Evolutionary conservation across 2,113 vertebrate genomes (phyloP).

Genomic region (Rhizomys pruinosus): DNA sequence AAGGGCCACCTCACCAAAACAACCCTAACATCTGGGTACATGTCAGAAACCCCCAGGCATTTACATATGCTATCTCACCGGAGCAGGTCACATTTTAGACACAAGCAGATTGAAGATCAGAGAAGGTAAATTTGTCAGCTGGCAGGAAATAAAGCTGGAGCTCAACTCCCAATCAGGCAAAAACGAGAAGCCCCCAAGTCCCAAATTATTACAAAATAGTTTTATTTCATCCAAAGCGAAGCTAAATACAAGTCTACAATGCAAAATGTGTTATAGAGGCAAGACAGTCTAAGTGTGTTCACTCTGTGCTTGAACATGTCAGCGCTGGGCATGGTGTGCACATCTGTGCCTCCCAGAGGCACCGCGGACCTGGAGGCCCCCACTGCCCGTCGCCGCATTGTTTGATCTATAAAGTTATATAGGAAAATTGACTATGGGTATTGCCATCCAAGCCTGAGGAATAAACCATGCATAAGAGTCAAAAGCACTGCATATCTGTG

Average conservation of each 20-base stretch:
- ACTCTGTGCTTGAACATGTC: slow-evolving; percentile 48
- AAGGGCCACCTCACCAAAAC: background rate
- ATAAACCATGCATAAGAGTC: slow-evolving; percentile 82
- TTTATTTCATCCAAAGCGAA: slow-evolving; percentile 88
- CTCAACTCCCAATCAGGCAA: background rate
- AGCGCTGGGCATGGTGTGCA: background rate
- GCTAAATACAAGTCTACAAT: slow-evolving; percentile 83
- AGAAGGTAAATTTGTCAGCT: background rate
- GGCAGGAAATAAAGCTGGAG: background rate
- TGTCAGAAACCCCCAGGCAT: background rate
- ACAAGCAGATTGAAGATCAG: background rate
- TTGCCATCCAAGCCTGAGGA: slow-evolving; percentile 76
- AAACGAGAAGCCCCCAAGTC: background rate
- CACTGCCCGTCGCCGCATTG: background rate
- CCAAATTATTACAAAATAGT: slow-evolving; percentile 79
- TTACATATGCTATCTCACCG: background rate
- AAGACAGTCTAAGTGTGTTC: background rate
- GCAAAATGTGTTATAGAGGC: slow-evolving; percentile 80
- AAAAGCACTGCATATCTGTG: slow-evolving; percentile 76
- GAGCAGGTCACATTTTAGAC: background rate
- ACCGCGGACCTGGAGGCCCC: background rate
- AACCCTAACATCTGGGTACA: background rate
- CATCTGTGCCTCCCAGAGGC: background rate
- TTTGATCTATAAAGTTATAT: slow-evolving; percentile 48
- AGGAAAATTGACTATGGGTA: slow-evolving; percentile 22